Evolutionary conservation across 2,888 invertebrate genomes (phyloP), one percentile per base, ranked within the genome.

Genomic region (Lomographa bimaculata): DNA sequence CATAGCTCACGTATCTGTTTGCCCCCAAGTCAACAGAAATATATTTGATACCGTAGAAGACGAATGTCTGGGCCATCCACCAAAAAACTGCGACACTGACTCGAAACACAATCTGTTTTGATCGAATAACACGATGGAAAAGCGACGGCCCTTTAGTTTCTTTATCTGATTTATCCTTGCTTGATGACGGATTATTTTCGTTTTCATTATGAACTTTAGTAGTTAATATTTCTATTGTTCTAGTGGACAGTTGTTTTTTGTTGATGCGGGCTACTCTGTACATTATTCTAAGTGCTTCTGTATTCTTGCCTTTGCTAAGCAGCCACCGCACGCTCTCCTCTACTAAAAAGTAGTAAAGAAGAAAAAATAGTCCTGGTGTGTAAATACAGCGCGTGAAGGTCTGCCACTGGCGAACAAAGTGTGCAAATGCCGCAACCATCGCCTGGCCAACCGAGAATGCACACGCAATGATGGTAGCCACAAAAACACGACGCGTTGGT

Each of bases 31-130:
- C 90, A 1, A 95, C 94, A 0, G 95, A 93, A 75, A 94, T 95
- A 34, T 96, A 89, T 0, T 94, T 94, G 19, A 96, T 76, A 0
- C 96, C 96, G 61, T 95, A 96, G 72, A 95, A 96, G 8, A 95
- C 92, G 48, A 96, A 92, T 0, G 94, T 93, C 57, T 94, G 93
- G 0, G 95, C 93, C 7, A 95, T 91, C 95, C 95, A 95, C 84
- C 94, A 95, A 54, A 94, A 91, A n/a, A 93, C 93, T 50, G 94
- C 94, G 29, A 92, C 92, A 1, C 90, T 53, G 24, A 66, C 83
- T 17, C 93, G 82, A 0, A 84, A 59, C 44, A 92, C 67, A 6
- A 94, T 64, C 9, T 84, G 83, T 23, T 72, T 81, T 0, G 92
- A 92, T 36, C 71, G 80, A 2, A 92, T 34, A 10, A 92, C 82